Evolutionary conservation across 2,797 vertebrate species (phyloP), one percentile per base, ranked within the genome.

Genomic region (Acanthiza pusilla): DNA sequence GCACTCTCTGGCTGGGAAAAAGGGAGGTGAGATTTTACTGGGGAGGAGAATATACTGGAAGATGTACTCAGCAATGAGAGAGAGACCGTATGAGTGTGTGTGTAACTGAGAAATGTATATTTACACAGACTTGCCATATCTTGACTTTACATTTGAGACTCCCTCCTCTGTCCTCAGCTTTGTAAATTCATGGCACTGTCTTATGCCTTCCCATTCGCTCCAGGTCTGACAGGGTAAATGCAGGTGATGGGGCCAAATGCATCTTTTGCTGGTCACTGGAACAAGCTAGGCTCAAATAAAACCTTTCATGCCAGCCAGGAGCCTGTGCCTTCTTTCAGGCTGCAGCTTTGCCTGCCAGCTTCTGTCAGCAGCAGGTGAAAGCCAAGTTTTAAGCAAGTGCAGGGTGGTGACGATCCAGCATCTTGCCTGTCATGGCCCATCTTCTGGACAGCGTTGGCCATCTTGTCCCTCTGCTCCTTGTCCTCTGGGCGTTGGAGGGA

Each of bases 51-150:
- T 63, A 5, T 70, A 65, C 38, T 91, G 88, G 45, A 83, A 73
- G 63, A 76, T 53, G n/a, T 45, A 45, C 60, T 85, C 42, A 30
- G 51, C 65, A 92, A 72, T n/a, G 54, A 92, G 58, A 89, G 63
- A 88, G 54, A n/a, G 74, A 78, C 13, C 0, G 0, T 34, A 6
- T 42, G 26, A 0, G 1, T 14, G 16, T 34, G 10, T 67, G 18
- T 27, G 12, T 10, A 5, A 75, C 66, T 72, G 19, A 89, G 79
- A 76, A 94, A 81, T 32, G 27, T 66, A 9, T 43, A 17, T 36
- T 72, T 75, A 65, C 2, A 10, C 19, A 55, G 38, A 40, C 13
- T 72, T 83, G 45, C 61, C 32, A 3, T 60, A 60, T 50, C 63
- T 36, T 63, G 47, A 63, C 60, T 79, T 85, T 22, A 26, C 20